These are phyloP conservation scores for Pontoporia blainvillei DNA, from an alignment of 2,113 vertebrate genomes.

Conservation along the genomic window DNA sequence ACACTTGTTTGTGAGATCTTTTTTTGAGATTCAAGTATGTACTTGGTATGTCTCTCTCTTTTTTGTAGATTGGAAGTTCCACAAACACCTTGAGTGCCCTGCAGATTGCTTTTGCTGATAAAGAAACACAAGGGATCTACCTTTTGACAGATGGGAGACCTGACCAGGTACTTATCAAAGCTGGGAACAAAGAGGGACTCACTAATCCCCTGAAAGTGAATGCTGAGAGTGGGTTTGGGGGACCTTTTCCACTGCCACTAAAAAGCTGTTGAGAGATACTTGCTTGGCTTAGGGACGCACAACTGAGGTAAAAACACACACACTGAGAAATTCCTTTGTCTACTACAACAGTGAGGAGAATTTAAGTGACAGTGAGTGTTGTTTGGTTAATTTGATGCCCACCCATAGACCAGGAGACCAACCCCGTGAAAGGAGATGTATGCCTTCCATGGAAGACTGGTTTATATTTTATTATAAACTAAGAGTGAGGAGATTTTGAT, in stretches of 20 bases:
- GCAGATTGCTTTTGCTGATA: slow-evolving; percentile 82
- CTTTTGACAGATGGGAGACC: slow-evolving; percentile 87
- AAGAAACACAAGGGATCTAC: slow-evolving; percentile 82
- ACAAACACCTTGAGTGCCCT: slow-evolving; percentile 85
- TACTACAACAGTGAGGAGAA: not conserved
- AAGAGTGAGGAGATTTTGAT: not conserved
- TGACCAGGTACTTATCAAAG: slow-evolving; percentile 83
- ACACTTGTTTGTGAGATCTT: not conserved
- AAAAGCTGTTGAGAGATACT: not conserved
- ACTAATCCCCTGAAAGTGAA: not conserved
- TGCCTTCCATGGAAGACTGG: not conserved
- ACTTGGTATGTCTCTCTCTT: not conserved
- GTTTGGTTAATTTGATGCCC: not conserved
- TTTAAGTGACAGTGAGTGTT: not conserved
- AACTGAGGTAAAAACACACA: not conserved
- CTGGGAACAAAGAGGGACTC: slow-evolving; percentile 14
- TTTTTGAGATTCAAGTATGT: not conserved
- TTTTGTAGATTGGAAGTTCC: slow-evolving; percentile 82
- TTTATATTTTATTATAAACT: slow-evolving; percentile 13
- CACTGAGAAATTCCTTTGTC: slow-evolving; percentile 1
- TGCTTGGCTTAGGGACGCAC: not conserved
- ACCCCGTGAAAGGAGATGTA: not conserved
- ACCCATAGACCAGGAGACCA: not conserved
- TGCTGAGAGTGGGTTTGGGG: not conserved
- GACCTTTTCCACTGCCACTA: not conserved